A percentile compares a stretch with the other conserved stretches of the same genome.
These are phyloP conservation scores for Metalampra italica DNA, from an alignment of 2,888 invertebrate species.

Conservation along the genomic window DNA sequence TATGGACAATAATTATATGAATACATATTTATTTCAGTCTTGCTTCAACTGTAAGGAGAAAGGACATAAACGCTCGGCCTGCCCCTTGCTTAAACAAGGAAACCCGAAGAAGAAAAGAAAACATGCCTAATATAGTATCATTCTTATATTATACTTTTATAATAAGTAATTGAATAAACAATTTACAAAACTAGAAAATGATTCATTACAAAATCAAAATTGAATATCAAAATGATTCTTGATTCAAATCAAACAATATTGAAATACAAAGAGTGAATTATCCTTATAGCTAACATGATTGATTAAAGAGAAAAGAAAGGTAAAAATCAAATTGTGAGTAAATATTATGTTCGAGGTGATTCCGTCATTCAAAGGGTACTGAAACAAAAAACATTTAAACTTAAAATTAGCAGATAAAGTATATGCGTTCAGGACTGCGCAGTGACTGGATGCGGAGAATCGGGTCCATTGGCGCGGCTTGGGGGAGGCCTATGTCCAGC, in stretches of 20 bases:
- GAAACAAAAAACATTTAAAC: constrained; percentile 25
- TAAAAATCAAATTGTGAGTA: background rate
- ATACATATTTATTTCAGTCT: constrained; percentile 56
- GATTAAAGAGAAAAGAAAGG: background rate
- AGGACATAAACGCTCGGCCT: constrained; percentile 77
- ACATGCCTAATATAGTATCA: constrained; percentile 27
- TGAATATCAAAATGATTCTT: constrained; percentile 14
- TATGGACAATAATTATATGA: too few relatives aligned
- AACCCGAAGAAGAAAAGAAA: constrained; percentile 49
- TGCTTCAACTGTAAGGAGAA: constrained; percentile 77
- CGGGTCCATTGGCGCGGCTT: too few relatives aligned
- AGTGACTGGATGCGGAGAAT: too few relatives aligned
- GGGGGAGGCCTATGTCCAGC: too few relatives aligned
- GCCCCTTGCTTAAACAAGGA: constrained; percentile 51
- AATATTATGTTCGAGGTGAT: background rate
- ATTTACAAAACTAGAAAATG: constrained; percentile 22
- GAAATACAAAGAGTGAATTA: background rate
- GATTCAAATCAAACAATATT: constrained; percentile 7
- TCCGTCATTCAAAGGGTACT: constrained; percentile 24
- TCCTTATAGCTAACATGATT: background rate
- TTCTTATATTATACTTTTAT: constrained; percentile 1
- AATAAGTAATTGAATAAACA: constrained; percentile 25
- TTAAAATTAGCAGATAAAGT: too few relatives aligned
- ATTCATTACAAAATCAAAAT: constrained; percentile 19
- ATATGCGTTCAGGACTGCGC: too few relatives aligned